Conservation (phyloP, 2,113 vertebrate species). For the Sakesphorus luctuosus region DNA sequence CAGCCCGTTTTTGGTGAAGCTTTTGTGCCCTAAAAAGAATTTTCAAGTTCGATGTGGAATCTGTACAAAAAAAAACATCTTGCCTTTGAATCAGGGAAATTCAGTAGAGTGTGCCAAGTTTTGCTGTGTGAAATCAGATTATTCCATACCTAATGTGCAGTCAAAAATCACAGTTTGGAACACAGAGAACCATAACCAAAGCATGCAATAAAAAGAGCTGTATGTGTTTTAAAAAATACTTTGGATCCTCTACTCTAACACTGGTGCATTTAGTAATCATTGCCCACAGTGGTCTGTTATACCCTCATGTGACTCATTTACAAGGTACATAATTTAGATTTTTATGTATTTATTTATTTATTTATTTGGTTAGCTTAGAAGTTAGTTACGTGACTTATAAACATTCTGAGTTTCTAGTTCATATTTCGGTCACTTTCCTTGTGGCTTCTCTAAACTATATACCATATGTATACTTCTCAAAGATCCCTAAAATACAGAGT, state of each 20-base stretch:
- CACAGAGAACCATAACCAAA: neutral
- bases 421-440: neutral
- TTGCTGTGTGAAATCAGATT: constrained; percentile 20
- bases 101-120: neutral
- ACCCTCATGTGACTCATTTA: neutral
- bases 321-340: neutral
- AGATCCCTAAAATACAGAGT: neutral
- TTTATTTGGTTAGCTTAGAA: neutral
- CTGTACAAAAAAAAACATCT: neutral
- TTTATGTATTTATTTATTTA: no score
- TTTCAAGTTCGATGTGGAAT: neutral
- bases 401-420: neutral
- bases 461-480: neutral
- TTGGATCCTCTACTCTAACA: neutral
- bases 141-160: neutral
- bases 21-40: neutral
- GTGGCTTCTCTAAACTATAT: neutral
- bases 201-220: neutral
- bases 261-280: neutral
- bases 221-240: neutral
- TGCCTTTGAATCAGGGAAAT: neutral
- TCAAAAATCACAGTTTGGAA: constrained; percentile 21
- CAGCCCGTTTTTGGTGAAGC: neutral
- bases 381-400: neutral
- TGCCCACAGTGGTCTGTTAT: neutral